Evolutionary conservation across 2,888 invertebrate species (phyloP).

Genomic region (Mythimna vitellina): DNA sequence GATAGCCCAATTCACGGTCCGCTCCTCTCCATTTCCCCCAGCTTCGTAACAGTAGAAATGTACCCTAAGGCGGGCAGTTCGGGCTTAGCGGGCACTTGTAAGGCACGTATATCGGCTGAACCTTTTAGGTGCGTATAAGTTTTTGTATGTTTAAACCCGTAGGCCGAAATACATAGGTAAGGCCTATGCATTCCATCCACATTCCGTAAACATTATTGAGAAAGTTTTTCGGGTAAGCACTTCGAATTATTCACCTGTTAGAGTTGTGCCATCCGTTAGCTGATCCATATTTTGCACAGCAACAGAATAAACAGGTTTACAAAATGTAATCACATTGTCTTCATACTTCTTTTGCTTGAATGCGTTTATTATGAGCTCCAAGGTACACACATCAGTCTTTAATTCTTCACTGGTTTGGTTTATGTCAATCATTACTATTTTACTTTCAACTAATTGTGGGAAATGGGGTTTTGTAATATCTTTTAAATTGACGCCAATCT

Average conservation of each 20-base stretch:
- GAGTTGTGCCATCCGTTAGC: slow-evolving; percentile 90
- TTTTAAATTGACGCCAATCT: slow-evolving; percentile 82
- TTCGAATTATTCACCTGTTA: slow-evolving; percentile 90
- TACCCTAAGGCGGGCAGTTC: too few species aligned
- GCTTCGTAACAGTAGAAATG: too few species aligned
- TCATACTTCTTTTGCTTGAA: slow-evolving; percentile 93
- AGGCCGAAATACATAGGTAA: too few species aligned
- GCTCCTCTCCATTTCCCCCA: too few species aligned
- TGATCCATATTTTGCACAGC: slow-evolving; percentile 93
- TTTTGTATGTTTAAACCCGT: too few species aligned
- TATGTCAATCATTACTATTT: slow-evolving; percentile 71
- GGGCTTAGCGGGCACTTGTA: not conserved
- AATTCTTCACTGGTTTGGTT: slow-evolving; percentile 83
- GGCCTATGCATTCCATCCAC: too few species aligned
- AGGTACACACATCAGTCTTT: slow-evolving; percentile 91
- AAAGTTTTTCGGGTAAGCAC: too few species aligned
- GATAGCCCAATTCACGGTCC: too few species aligned
- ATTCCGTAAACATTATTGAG: too few species aligned
- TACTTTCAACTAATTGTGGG: slow-evolving; percentile 77
- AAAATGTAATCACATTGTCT: slow-evolving; percentile 93
- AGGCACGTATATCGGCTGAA: not conserved
- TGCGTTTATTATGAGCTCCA: slow-evolving; percentile 93
- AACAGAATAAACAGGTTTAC: slow-evolving; percentile 94
- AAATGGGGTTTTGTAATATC: slow-evolving; percentile 84
- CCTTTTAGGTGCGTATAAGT: not conserved